Evolutionary conservation across 2,888 invertebrate genomes (phyloP).

Genomic region (Melanostoma mellinum): DNA sequence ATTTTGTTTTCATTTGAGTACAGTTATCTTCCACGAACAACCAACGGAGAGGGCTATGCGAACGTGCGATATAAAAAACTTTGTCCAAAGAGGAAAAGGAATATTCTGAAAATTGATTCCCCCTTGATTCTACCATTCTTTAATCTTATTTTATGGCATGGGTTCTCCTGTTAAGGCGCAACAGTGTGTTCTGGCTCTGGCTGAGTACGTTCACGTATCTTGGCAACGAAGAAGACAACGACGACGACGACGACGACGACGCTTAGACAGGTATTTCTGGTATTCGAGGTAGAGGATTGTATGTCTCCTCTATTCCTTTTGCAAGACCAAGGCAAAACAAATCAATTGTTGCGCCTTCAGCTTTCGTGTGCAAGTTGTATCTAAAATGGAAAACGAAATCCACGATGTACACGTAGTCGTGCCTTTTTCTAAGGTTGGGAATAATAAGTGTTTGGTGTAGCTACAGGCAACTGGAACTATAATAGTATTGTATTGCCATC

Average conservation of each 20-base stretch:
- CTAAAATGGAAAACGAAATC: conserved; percentile 60
- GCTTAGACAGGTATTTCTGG: conserved; percentile 69
- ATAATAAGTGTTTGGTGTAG: background rate
- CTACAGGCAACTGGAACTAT: conserved; percentile 25
- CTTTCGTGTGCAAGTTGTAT: conserved; percentile 24
- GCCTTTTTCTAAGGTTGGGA: conserved; percentile 23
- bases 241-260: conserved; percentile 29
- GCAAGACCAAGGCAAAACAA: conserved; percentile 32
- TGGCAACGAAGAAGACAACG: background rate
- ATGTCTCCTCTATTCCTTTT: conserved; percentile 21
- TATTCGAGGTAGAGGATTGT: conserved; percentile 38
- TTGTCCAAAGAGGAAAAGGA: background rate
- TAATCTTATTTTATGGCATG: conserved; percentile 20
- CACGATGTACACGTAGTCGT: conserved; percentile 46
- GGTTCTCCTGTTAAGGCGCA: conserved; percentile 33
- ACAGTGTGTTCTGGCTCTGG: background rate
- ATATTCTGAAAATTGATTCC: conserved; percentile 50
- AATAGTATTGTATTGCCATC: conserved; percentile 25
- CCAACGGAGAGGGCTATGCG: background rate
- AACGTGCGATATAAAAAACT: conserved; percentile 1
- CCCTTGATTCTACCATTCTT: background rate
- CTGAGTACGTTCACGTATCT: conserved; percentile 38
- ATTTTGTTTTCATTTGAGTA: conserved; percentile 65
- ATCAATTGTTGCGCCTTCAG: conserved; percentile 52
- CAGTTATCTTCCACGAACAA: conserved; percentile 34